Conservation (phyloP, 2,888 invertebrate genomes). For the Lasioglossum pauxillum region DNA sequence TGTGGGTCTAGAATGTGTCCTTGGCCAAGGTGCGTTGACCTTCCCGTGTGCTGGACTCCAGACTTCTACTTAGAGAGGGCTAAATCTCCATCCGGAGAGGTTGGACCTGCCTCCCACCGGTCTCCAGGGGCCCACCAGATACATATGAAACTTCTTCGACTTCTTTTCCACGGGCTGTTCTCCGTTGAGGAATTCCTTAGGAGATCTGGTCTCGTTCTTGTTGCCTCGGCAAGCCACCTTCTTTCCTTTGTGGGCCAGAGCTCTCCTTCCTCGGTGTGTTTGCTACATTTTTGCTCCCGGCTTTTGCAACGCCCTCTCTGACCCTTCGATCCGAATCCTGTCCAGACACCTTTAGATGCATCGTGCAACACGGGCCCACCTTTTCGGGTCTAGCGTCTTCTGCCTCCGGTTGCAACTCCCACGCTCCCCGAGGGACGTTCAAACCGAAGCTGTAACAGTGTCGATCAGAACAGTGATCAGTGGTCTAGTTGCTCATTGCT, state of each 20-base stretch:
- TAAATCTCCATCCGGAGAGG: conserved; percentile 71
- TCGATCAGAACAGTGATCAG: not conserved
- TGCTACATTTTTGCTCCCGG: conserved; percentile 16
- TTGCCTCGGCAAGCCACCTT: not conserved
- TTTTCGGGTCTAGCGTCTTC: not conserved
- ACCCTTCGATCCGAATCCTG: not conserved
- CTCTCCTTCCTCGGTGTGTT: not conserved
- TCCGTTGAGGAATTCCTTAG: conserved; percentile 10
- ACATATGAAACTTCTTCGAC: conserved; percentile 30
- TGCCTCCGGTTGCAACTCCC: not conserved
- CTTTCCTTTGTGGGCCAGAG: conserved; percentile 8
- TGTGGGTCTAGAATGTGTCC: conserved; percentile 83
- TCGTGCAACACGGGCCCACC: not conserved
- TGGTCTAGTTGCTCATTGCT: not conserved
- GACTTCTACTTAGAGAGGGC: conserved; percentile 75
- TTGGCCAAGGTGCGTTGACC: conserved; percentile 83
- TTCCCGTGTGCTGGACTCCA: conserved; percentile 75
- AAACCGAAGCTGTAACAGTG: not conserved
- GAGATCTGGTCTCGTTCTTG: not conserved
- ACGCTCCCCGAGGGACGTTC: not conserved
- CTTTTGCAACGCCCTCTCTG: not conserved
- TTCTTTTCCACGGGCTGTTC: conserved; percentile 10
- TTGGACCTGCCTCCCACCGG: conserved; percentile 34
- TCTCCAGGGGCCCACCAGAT: not conserved
- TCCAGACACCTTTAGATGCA: not conserved